Evolutionary conservation across 2,888 invertebrate species (phyloP).

Genomic region (Slavum lentiscoides): DNA sequence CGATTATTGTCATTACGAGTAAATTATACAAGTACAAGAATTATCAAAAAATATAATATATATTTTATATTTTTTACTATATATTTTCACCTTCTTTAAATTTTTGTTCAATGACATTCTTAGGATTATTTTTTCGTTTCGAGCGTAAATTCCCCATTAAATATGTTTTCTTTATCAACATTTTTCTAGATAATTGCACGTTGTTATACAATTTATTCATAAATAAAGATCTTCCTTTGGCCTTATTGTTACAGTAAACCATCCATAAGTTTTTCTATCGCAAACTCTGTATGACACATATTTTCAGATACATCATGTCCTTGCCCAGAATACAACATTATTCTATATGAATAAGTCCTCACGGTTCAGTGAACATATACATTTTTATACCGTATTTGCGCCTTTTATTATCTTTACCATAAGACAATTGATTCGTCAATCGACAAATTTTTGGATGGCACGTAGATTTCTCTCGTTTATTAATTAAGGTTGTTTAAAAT

Average conservation of each 20-base stretch:
- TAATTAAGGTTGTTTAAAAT: too few relatives aligned
- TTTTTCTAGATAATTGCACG: constrained; percentile 18
- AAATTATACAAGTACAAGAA: too few relatives aligned
- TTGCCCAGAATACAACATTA: constrained; percentile 7
- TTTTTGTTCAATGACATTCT: constrained; percentile 11
- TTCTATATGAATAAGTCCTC: constrained; percentile 13
- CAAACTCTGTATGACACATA: constrained; percentile 21
- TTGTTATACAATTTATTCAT: constrained; percentile 41
- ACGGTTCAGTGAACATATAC: constrained; percentile 17
- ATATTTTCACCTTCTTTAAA: not conserved
- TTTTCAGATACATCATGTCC: not conserved
- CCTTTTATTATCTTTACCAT: not conserved
- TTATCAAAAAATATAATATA: too few relatives aligned
- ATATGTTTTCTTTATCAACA: constrained; percentile 7
- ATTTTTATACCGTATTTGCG: not conserved
- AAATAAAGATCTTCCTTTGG: constrained; percentile 31
- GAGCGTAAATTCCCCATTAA: not conserved
- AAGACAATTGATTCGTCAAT: constrained; percentile 24
- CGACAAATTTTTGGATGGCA: constrained; percentile 14
- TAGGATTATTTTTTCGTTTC: constrained; percentile 23
- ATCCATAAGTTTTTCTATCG: constrained; percentile 27
- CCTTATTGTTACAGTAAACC: constrained; percentile 14
- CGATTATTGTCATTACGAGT: too few relatives aligned
- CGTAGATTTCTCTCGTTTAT: not conserved
- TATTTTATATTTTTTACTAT: too few relatives aligned